Evolutionary conservation across 1,140 invertebrate genomes (phyloP).

Genomic region (Pseudomyrmex flavicornis): DNA sequence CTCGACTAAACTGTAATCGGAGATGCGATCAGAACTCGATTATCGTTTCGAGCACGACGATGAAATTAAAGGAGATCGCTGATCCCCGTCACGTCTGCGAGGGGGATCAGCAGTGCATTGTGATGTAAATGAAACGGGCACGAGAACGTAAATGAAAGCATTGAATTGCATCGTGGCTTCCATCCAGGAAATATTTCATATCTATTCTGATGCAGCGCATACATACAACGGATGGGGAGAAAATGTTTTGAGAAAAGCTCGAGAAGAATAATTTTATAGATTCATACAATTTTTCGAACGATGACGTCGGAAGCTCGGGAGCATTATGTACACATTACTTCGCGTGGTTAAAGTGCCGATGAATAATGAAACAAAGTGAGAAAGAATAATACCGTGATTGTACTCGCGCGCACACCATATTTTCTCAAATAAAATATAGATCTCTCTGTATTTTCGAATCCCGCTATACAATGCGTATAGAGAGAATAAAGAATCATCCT

Average conservation of each 20-base stretch:
- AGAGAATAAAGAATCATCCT: neutral
- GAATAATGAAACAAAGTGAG: neutral
- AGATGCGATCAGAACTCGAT: constrained; percentile 49
- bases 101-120: constrained; percentile 19
- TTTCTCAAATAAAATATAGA: neutral
- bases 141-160: neutral
- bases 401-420: neutral
- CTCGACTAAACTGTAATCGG: constrained; percentile 39
- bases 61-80: constrained; percentile 51
- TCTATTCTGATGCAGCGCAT: neutral
- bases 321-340: too few species aligned
- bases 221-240: neutral
- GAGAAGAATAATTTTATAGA: neutral
- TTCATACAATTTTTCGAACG: neutral
- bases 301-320: too few species aligned
- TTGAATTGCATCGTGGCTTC: constrained; percentile 8
- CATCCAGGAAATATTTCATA: constrained; percentile 8
- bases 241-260: neutral
- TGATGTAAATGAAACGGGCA: constrained; percentile 40
- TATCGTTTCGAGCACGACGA: constrained; percentile 27
- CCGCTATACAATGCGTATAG: neutral
- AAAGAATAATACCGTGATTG: neutral
- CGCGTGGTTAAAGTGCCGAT: too few species aligned
- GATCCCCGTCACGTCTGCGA: constrained; percentile 9
- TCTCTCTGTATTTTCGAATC: neutral